Evolutionary conservation across 1,140 invertebrate species (phyloP), one percentile per base, ranked within the genome.

Genomic region (Aricia agestis): DNA sequence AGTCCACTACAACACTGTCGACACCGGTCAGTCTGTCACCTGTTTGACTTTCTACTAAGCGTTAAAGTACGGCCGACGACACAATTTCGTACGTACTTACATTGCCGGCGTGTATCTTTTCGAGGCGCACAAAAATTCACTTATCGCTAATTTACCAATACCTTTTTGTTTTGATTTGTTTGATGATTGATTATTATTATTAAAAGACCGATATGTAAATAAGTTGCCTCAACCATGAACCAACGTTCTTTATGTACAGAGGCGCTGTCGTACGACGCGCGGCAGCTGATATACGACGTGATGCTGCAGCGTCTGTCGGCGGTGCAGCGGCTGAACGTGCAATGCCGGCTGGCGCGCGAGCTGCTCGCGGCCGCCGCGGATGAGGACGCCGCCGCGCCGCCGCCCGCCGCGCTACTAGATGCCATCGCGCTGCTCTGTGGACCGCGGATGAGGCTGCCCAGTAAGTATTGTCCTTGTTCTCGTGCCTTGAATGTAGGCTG

Each of bases 241-340:
- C n/a, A 25, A 25, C 25, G 25, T 25, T 25, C 25, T 1, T 25
- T 25, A 3, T 25, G 25, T 25, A 13, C 74, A 82, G 80, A 76
- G 52, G 71, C 59, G n/a, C 73, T 90, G 63, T 79, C 81, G 32
- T 88, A 85, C 80, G 87, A 89, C 77, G 75, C 84, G 19, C 85
- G 89, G 9, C 89, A 89, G 73, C 73, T 89, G 73, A 85, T 90
- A 69, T 90, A 90, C 80, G 87, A 89, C 79, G 85, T 89, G 76
- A 89, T 90, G 88, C 88, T 90, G 74, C 88, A 90, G 73, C 82
- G 88, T 1, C 75, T 90, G 78, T 84, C 85, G 17, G 65, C 83
- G 32, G 86, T 87, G 52, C 88, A 90, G 78, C 81, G 80, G 66
- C 76, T 90, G 72, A 88, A 89, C 78, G 74, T 84, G 25, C 88